These are phyloP conservation scores for Myiagra hebetior DNA, from an alignment of 2,113 vertebrate genomes.

Conservation along the genomic window DNA sequence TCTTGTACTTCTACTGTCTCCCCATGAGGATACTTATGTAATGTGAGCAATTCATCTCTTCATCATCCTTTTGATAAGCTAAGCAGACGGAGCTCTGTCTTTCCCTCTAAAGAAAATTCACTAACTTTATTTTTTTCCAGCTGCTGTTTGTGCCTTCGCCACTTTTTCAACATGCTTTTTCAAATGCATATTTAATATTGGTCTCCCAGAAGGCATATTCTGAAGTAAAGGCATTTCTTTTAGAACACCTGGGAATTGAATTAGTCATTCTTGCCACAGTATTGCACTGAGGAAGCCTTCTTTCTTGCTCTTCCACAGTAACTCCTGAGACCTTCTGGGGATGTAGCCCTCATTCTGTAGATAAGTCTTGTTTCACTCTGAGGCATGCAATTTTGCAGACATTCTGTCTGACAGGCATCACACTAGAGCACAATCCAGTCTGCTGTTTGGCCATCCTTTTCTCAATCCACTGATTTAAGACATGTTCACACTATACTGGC, in stretches of 20 bases:
- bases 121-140: not conserved
- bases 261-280: not conserved
- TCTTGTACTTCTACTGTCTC: not conserved
- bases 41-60: not conserved
- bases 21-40: conserved; percentile 14
- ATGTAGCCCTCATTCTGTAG: not conserved
- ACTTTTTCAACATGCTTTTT: not conserved
- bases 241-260: not conserved
- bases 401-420: not conserved
- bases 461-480: not conserved
- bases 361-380: not conserved
- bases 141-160: not conserved
- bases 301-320: not conserved
- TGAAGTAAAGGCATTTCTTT: not conserved
- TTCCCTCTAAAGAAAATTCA: not conserved
- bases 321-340: not conserved
- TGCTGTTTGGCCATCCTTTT: not conserved
- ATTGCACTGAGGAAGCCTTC: not conserved
- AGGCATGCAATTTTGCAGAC: not conserved
- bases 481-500: not conserved
- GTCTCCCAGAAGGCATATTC: not conserved
- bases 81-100: not conserved
- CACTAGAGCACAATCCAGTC: not conserved
- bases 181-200: not conserved
- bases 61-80: conserved; percentile 3